Conservation (phyloP, 2,113 vertebrate genomes). For the Otus sunia region DNA sequence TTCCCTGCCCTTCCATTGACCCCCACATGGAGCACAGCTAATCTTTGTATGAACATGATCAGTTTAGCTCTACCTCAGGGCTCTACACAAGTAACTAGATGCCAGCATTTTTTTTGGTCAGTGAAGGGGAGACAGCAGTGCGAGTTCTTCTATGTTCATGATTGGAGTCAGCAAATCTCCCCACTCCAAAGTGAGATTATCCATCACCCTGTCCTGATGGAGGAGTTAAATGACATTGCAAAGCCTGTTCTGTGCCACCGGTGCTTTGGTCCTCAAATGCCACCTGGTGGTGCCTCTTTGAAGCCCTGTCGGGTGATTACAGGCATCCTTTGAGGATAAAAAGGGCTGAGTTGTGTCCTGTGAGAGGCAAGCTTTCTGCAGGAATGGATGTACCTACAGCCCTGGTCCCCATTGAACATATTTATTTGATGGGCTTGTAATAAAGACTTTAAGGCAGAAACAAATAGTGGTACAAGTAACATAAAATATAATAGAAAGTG, state of each 20-base stretch:
- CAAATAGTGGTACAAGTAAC: not conserved
- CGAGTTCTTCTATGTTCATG: fast-evolving
- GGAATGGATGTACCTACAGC: not conserved
- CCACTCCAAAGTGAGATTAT: not conserved
- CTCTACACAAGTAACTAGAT: not conserved
- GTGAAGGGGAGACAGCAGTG: not conserved
- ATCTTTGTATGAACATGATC: not conserved
- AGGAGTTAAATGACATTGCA: not conserved
- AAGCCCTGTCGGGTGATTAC: not conserved
- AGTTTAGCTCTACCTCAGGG: not conserved
- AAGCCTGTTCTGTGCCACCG: not conserved
- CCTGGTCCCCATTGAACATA: no score
- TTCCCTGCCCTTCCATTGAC: not conserved
- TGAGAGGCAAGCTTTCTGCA: not conserved
- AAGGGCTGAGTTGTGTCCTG: not conserved
- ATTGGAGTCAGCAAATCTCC: not conserved
- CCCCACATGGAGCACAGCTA: not conserved
- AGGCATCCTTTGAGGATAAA: not conserved
- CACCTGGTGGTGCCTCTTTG: not conserved
- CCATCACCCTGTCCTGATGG: not conserved
- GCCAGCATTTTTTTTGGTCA: not conserved
- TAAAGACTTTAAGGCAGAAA: not conserved
- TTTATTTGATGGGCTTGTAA: not conserved
- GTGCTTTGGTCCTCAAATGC: not conserved
- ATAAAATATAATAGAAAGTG: not conserved